These are phyloP conservation scores for Parascotia fuliginaria DNA, from an alignment of 2,888 invertebrate genomes.

Conservation along the genomic window DNA sequence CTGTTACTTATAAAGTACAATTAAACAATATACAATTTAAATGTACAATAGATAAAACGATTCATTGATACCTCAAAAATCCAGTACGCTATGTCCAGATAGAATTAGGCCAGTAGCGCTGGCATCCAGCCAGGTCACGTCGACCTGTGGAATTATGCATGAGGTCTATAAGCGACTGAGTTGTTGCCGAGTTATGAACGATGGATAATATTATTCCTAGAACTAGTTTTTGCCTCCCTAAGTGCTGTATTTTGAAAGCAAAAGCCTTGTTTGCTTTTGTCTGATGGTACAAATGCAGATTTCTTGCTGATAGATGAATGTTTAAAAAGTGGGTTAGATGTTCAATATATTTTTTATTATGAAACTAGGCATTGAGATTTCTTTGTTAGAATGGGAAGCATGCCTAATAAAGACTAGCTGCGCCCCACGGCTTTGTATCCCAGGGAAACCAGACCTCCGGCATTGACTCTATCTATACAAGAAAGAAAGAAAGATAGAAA, in stretches of 20 bases:
- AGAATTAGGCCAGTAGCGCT: constrained; percentile 35
- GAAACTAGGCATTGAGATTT: too few relatives aligned
- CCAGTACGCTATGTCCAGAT: constrained; percentile 18
- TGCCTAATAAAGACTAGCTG: too few relatives aligned
- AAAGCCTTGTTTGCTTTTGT: constrained; percentile 4
- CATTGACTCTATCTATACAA: too few relatives aligned
- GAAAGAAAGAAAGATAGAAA: too few relatives aligned
- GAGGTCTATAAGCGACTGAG: constrained; percentile 37
- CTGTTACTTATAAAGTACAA: too few relatives aligned
- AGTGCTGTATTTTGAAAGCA: constrained; percentile 3
- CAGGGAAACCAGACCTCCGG: too few relatives aligned
- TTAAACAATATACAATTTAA: too few relatives aligned
- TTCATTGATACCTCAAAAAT: constrained; percentile 8
- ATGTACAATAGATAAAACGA: not conserved
- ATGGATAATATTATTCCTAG: constrained; percentile 40
- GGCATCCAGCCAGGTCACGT: constrained; percentile 37
- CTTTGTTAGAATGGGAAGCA: too few relatives aligned
- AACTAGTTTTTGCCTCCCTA: constrained; percentile 14
- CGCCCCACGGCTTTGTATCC: too few relatives aligned
- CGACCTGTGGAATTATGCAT: constrained; percentile 48
- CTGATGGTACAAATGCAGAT: not conserved
- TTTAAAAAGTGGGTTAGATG: not conserved
- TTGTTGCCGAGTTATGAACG: constrained; percentile 39
- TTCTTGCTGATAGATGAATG: not conserved
- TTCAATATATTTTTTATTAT: not conserved